A percentile compares a stretch with the other conserved stretches of the same genome.
These are phyloP conservation scores for Lottia scabra DNA, from an alignment of 2,888 invertebrate genomes.

Conservation along the genomic window DNA sequence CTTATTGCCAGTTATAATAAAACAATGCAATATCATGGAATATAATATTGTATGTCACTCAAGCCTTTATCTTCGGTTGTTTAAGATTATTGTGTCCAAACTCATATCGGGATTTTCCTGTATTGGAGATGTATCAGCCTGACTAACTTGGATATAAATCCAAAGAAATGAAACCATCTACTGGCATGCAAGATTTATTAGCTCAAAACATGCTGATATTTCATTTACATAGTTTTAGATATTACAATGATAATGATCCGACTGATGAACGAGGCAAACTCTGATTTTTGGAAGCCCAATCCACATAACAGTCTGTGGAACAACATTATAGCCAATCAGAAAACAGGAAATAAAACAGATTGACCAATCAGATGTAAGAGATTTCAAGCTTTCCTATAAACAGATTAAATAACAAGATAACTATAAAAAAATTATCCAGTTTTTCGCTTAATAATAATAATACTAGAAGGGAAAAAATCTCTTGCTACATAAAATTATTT, in stretches of 20 bases:
- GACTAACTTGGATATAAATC: too few species aligned
- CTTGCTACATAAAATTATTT: too few species aligned
- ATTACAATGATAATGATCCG: constrained; percentile 1
- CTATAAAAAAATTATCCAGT: not conserved
- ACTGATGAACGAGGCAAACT: not conserved
- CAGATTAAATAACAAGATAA: too few species aligned
- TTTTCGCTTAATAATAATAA: not conserved
- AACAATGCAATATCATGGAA: too few species aligned
- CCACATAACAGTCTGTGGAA: constrained; percentile 6
- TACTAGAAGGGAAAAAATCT: not conserved
- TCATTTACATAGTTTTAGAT: not conserved
- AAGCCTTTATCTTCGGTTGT: too few species aligned
- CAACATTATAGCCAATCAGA: constrained; percentile 4
- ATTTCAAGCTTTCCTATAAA: too few species aligned
- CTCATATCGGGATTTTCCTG: too few species aligned
- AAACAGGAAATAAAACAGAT: not conserved
- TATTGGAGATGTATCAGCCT: too few species aligned
- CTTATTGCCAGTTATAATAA: too few species aligned
- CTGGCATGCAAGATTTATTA: constrained; percentile 5
- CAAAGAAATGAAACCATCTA: not conserved
- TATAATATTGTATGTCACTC: too few species aligned
- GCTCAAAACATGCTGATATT: constrained; percentile 7
- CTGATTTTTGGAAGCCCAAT: constrained; percentile 3
- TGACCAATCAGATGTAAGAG: not conserved
- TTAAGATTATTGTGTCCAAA: too few species aligned